Percentiles rank a stretch among this genome's conserved stretches.
These are phyloP conservation scores for Coreius guichenoti DNA, from an alignment of 2,797 vertebrate species.

Conservation along the genomic window DNA sequence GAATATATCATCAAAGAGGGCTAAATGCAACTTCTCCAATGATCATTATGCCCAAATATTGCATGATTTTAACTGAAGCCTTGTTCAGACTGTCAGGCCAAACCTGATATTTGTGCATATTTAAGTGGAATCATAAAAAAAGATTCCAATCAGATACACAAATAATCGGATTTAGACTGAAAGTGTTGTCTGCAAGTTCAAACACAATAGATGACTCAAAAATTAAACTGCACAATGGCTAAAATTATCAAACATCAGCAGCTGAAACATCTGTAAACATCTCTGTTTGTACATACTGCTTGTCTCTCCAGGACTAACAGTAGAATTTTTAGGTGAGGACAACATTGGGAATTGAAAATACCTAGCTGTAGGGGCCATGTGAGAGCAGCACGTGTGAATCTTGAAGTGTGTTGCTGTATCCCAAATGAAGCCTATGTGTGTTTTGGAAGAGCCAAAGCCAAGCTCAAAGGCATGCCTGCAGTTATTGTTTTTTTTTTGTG, in stretches of 20 bases:
- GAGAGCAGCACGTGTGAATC: conserved; percentile 1
- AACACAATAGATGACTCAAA: neutral
- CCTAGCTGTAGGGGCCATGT: conserved; percentile 17
- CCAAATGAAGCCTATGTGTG: conserved; percentile 7
- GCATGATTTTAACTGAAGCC: neutral
- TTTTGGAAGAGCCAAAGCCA: conserved; percentile 28
- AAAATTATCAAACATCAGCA: neutral
- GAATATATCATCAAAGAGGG: conserved; percentile 21
- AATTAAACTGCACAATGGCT: neutral
- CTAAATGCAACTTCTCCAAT: neutral
- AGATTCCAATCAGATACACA: neutral
- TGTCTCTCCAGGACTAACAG: conserved; percentile 12
- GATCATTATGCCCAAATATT: neutral
- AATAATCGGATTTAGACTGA: neutral
- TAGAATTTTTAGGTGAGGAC: conserved; percentile 18
- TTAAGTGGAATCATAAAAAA: neutral
- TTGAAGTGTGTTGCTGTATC: neutral
- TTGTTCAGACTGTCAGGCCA: neutral
- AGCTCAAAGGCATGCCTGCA: conserved; percentile 9
- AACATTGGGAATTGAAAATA: neutral
- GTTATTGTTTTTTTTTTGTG: conserved; percentile 35
- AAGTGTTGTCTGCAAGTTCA: neutral
- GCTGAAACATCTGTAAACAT: conserved; percentile 26
- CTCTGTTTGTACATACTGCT: neutral
- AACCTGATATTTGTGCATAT: neutral